Conservation (phyloP, 2,888 invertebrate genomes). For the Hylaea fasciaria region DNA sequence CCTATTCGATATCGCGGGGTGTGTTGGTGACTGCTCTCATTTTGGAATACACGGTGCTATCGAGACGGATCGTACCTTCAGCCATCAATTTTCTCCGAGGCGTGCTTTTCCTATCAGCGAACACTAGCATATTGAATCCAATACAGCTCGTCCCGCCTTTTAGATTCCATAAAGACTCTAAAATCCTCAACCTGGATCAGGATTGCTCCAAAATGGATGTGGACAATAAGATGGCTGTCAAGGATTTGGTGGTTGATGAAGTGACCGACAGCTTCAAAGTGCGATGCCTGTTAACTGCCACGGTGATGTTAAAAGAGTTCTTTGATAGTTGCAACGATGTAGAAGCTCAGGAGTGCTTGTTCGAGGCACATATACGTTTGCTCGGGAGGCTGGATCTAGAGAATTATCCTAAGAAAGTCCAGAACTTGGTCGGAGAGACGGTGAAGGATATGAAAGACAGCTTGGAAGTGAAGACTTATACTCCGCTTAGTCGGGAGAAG, state of each 20-base stretch:
- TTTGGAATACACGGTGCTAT: conserved; percentile 91
- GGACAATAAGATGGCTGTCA: conserved; percentile 76
- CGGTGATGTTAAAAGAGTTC: conserved; percentile 86
- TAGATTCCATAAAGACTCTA: conserved; percentile 80
- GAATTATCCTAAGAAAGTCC: conserved; percentile 86
- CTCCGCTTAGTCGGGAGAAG: conserved; percentile 85
- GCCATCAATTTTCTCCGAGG: conserved; percentile 92
- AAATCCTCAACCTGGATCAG: conserved; percentile 85
- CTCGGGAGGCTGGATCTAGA: conserved; percentile 84
- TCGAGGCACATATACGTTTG: conserved; percentile 83
- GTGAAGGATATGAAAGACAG: conserved; percentile 76
- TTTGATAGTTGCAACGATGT: conserved; percentile 78
- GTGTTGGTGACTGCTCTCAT: conserved; percentile 90
- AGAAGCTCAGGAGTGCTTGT: conserved; percentile 75
- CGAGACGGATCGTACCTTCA: conserved; percentile 92
- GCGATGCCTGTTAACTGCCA: conserved; percentile 81
- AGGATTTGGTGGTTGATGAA: conserved; percentile 82
- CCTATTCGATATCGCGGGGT: conserved; percentile 90
- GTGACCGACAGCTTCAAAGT: conserved; percentile 88
- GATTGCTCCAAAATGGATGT: conserved; percentile 72
- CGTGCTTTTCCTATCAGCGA: conserved; percentile 88
- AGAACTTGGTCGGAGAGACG: conserved; percentile 70
- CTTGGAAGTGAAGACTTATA: conserved; percentile 83
- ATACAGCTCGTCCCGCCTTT: conserved; percentile 89
- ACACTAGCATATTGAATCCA: conserved; percentile 85